A percentile compares a stretch with the other conserved stretches of the same genome.
phyloP scores from a whole-genome alignment of 2,888 invertebrate genomes.

The Cacoxenus indagator region DNA sequence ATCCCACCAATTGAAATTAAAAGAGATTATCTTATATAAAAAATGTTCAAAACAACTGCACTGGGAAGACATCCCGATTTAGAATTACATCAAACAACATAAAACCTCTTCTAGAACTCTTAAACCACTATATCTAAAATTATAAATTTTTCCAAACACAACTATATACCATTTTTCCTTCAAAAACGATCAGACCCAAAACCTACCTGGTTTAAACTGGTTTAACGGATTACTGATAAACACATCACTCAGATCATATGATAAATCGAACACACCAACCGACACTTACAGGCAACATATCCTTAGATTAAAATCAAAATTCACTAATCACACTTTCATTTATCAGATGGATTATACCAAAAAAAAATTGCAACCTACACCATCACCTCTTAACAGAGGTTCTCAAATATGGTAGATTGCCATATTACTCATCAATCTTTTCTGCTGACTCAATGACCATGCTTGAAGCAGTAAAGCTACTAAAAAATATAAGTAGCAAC shows the following conservation, averaged over 20 bases:
- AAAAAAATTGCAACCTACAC: constrained; percentile 15
- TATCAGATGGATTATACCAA: constrained; percentile 6
- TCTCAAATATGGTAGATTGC: constrained; percentile 8
- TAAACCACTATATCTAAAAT: too few species aligned
- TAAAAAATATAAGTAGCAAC: constrained; percentile 6
- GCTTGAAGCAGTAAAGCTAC: background rate
- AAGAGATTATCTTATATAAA: constrained; percentile 2
- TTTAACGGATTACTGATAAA: too few species aligned
- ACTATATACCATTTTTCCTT: background rate
- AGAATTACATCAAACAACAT: background rate
- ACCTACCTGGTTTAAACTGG: too few species aligned
- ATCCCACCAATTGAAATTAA: constrained; percentile 2
- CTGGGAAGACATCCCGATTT: background rate
- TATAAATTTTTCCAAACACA: background rate
- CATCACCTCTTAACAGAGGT: constrained; percentile 13
- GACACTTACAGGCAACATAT: constrained; percentile 5
- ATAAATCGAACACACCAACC: background rate
- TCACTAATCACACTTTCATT: constrained; percentile 18
- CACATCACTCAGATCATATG: constrained; percentile 7
- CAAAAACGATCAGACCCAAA: background rate
- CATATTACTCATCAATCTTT: constrained; percentile 5
- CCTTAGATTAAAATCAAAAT: too few species aligned
- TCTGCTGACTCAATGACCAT: constrained; percentile 10
- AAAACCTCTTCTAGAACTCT: background rate
- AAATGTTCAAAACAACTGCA: constrained; percentile 4